phyloP scores from a whole-genome alignment of 1,140 invertebrate species.

The Oscheius sp. region DNA sequence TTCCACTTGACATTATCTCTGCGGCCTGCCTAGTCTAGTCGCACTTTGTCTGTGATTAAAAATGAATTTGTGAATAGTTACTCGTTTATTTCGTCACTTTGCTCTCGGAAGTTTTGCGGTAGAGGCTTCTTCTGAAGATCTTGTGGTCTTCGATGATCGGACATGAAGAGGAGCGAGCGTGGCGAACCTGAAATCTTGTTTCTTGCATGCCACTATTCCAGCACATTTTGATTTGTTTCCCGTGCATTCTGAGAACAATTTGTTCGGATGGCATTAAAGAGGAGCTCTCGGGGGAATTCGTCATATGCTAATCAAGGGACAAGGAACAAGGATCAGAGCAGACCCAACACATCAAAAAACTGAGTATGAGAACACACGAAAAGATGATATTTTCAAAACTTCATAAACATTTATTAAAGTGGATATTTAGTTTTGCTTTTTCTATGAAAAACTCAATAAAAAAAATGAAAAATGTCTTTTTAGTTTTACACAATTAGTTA shows the following conservation, averaged over 20 bases:
- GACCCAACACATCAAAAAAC: neutral
- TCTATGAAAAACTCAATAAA: too few species aligned
- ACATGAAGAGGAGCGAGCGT: slow-evolving; percentile 24
- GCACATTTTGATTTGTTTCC: neutral
- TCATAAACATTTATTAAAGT: too few species aligned
- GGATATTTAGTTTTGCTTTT: too few species aligned
- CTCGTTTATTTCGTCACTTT: neutral
- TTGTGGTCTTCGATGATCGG: slow-evolving; percentile 9
- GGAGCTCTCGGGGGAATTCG: too few species aligned
- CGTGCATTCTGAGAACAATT: neutral
- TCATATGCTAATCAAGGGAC: too few species aligned
- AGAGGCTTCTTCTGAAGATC: neutral
- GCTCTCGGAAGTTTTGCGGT: neutral
- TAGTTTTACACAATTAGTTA: too few species aligned
- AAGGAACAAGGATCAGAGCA: too few species aligned
- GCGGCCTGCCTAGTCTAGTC: neutral
- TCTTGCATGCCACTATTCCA: neutral
- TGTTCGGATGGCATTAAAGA: too few species aligned
- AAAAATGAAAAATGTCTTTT: too few species aligned
- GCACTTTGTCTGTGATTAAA: slow-evolving; percentile 4
- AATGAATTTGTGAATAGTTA: neutral
- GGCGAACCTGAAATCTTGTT: slow-evolving; percentile 25
- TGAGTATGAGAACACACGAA: neutral
- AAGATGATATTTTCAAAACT: too few species aligned
- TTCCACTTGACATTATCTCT: neutral